Evolutionary conservation across 2,797 vertebrate species (phyloP).

Genomic region (Cephalopachus bancanus): DNA sequence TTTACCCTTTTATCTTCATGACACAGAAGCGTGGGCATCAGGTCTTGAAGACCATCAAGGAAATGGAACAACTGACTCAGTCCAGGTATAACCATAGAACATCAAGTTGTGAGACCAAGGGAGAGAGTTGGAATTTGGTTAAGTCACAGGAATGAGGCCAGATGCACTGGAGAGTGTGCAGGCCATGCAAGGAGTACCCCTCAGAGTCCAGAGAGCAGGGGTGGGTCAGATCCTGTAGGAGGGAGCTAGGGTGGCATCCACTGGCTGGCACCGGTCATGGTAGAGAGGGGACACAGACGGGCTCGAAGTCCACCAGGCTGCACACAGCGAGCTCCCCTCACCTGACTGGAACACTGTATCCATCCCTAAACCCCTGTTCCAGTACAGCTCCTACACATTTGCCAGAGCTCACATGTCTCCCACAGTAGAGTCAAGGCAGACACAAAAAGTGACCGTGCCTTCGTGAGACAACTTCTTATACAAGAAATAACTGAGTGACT

Average conservation of each 20-base stretch:
- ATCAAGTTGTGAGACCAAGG: constrained; percentile 18
- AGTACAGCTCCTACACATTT: background rate
- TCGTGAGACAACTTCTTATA: background rate
- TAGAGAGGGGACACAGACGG: background rate
- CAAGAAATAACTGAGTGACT: constrained; percentile 17
- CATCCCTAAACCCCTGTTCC: background rate
- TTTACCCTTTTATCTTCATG: constrained; percentile 22
- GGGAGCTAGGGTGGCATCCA: background rate
- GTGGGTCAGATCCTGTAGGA: background rate
- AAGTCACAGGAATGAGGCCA: background rate
- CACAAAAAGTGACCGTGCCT: background rate
- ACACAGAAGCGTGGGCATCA: constrained; percentile 4
- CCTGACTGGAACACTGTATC: background rate
- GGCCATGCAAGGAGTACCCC: background rate
- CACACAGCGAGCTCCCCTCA: background rate
- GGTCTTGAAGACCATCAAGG: background rate
- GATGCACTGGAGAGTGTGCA: background rate
- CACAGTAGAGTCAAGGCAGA: background rate
- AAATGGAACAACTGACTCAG: background rate
- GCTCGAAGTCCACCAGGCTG: background rate
- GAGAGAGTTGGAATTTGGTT: background rate
- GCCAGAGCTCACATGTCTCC: background rate
- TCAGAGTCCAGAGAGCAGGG: background rate
- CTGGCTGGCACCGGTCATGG: background rate
- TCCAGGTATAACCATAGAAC: background rate